These are phyloP conservation scores for Scaptomyza parva DNA, from an alignment of 2,888 invertebrate genomes.

Conservation along the genomic window DNA sequence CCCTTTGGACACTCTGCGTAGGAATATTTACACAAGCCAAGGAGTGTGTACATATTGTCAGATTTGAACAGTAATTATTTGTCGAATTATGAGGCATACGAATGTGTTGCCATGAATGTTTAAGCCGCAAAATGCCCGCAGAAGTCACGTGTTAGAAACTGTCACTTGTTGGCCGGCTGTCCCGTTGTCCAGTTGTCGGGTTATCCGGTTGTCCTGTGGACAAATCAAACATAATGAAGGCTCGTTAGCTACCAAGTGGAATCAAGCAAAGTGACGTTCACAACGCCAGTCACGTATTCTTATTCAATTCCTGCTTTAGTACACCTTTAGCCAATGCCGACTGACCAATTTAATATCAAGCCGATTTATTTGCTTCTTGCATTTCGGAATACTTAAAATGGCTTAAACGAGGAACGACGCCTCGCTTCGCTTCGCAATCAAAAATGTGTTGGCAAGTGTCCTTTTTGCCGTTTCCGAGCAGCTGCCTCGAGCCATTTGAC, in stretches of 20 bases:
- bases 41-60: constrained; percentile 43
- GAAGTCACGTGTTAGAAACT: constrained; percentile 51
- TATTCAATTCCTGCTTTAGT: constrained; percentile 40
- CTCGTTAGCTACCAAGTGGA: constrained; percentile 42
- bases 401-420: constrained; percentile 26
- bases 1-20: constrained; percentile 24
- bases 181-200: too few species aligned
- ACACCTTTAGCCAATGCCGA: constrained; percentile 25
- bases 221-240: constrained; percentile 58
- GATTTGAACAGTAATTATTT: constrained; percentile 67
- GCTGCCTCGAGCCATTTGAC: constrained; percentile 65
- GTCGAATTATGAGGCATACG: constrained; percentile 59
- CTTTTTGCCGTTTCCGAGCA: constrained; percentile 14
- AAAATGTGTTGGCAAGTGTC: constrained; percentile 52
- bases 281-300: constrained; percentile 43
- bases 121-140: constrained; percentile 36
- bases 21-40: constrained; percentile 20
- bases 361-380: constrained; percentile 26
- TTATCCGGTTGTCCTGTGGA: constrained; percentile 39
- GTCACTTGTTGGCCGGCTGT: too few species aligned
- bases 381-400: constrained; percentile 24
- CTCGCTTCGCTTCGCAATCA: constrained; percentile 53
- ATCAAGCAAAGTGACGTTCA: constrained; percentile 8
- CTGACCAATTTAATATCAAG: constrained; percentile 34
- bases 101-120: constrained; percentile 34